These are phyloP conservation scores for Psix sp. DNA, from an alignment of 1,140 invertebrate genomes.

Conservation along the genomic window DNA sequence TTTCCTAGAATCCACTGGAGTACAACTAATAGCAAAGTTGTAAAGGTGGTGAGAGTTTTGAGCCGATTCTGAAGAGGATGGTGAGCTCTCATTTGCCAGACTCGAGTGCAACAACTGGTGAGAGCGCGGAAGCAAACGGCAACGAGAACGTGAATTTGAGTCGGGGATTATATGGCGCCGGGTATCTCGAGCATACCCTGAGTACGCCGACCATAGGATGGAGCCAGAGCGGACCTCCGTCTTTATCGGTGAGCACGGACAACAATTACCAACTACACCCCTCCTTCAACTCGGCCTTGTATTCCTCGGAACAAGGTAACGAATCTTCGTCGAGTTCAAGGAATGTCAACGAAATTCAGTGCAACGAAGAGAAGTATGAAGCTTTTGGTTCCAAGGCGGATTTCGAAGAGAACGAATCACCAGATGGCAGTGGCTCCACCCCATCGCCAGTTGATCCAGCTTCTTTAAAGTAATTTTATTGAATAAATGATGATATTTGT, in stretches of 20 bases:
- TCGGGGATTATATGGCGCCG: constrained; percentile 18
- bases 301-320: constrained; percentile 47
- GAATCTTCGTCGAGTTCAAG: constrained; percentile 15
- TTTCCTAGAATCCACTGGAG: no score
- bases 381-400: constrained; percentile 70
- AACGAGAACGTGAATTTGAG: constrained; percentile 12
- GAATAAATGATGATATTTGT: background rate
- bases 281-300: constrained; percentile 55
- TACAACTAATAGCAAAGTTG: no score
- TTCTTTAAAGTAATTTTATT: constrained; percentile 59
- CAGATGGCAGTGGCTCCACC: constrained; percentile 69
- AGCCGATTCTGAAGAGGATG: no score
- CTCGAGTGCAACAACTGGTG: no score
- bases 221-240: constrained; percentile 65
- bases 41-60: no score
- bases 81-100: no score
- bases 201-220: constrained; percentile 52
- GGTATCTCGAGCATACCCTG: constrained; percentile 27
- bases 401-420: constrained; percentile 66
- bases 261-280: constrained; percentile 45
- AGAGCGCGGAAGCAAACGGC: no score
- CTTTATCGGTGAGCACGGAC: constrained; percentile 63
- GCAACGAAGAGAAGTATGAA: constrained; percentile 72
- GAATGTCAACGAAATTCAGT: constrained; percentile 41
- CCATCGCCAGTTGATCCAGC: constrained; percentile 70